Evolutionary conservation across 2,113 vertebrate genomes (phyloP), one percentile per base, ranked within the genome.

Genomic region (Otolemur garnettii): DNA sequence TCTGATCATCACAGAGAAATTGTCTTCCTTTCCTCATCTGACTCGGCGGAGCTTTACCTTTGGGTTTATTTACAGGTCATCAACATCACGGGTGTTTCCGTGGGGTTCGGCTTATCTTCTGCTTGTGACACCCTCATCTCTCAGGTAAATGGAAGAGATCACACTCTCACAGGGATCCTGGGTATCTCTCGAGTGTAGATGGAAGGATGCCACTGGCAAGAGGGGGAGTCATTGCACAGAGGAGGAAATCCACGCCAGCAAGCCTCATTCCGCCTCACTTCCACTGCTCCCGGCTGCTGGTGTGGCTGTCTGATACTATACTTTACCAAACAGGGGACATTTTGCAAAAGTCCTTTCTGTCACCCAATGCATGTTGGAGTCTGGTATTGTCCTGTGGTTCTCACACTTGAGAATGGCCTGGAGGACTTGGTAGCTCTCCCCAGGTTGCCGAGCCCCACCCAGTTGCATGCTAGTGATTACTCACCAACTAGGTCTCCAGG

Each of bases 61-160:
- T 89, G 90, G 2, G 87, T 35, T 98, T 87, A 9, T 94, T 97
- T 97, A 7, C 97, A 99, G 99, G 98, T 99, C 26, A 98, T 99
- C 93, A 99, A 99, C 0, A 94, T 99, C 33, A 99, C 98, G 0
- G 99, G 99, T 24, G 97, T 99, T 78, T 99, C 99, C 0, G 98
- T 99, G 0, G 99, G 99, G 5, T 96, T 96, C 4, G 99, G 99
- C 33, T 97, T 99, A 75, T 98, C 98, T 55, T 98, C 99, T 6
- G 99, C 99, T 1, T 99, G 99, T 0, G 99, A 99, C 96, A 99
- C 99, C 0, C 97, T 99, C 90, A 99, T 99, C 97, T 99, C 99
- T 88, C 99, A 99, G 99, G 99, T 99, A 96, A 96, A 97, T 55
- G 12, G 71, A 91, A 93, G 45, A 2, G 21, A 62, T 72, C 62